phyloP scores from a whole-genome alignment of 2,113 vertebrate species.

The Albula goreensis region DNA sequence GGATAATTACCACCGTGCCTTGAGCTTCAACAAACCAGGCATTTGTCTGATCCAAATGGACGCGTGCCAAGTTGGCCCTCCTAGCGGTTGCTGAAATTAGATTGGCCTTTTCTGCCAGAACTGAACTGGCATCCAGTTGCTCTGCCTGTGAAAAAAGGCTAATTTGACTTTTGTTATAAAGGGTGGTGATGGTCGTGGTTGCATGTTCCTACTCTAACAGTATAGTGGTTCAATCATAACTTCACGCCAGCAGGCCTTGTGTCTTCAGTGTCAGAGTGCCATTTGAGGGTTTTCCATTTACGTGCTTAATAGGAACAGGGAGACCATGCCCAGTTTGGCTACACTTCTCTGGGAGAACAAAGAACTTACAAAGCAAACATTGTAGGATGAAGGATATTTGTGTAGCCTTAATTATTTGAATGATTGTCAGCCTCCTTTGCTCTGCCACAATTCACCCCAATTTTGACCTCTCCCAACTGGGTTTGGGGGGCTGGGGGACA shows the following conservation, averaged over 20 bases:
- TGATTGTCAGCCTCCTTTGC: not conserved
- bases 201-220: not conserved
- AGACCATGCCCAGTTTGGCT: not conserved
- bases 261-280: not conserved
- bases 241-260: not conserved
- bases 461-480: too few relatives aligned
- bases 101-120: slow-evolving; percentile 72
- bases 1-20: slow-evolving; percentile 77
- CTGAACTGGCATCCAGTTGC: slow-evolving; percentile 74
- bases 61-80: slow-evolving; percentile 76
- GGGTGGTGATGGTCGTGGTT: not conserved
- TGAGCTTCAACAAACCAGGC: slow-evolving; percentile 74
- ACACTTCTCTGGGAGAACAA: not conserved
- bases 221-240: not conserved
- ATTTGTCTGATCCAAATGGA: slow-evolving; percentile 76
- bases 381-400: not conserved
- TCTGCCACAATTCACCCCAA: not conserved
- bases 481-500: too few relatives aligned
- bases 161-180: not conserved
- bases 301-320: not conserved
- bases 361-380: not conserved
- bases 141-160: slow-evolving; percentile 64
- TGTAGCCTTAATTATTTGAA: not conserved
- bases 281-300: not conserved
- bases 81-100: slow-evolving; percentile 71